A percentile compares a stretch with the other conserved stretches of the same genome.
phyloP scores from a whole-genome alignment of 1,140 invertebrate species.

The Brachionus koreanus region DNA sequence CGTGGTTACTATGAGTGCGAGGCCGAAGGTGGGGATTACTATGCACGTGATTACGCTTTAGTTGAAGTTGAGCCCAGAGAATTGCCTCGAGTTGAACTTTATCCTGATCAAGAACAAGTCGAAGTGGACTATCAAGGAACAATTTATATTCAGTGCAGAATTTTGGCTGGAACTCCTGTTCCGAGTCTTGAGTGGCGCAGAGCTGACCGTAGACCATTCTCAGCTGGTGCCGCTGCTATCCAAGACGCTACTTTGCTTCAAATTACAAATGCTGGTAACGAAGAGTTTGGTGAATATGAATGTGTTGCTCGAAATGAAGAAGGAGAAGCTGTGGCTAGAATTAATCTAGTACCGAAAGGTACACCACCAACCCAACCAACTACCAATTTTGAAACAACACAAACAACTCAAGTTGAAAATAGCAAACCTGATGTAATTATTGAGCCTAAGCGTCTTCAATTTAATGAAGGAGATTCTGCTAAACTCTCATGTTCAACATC shows the following conservation, averaged over 20 bases:
- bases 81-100: conserved; percentile 22
- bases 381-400: background rate
- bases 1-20: conserved; percentile 41
- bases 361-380: background rate
- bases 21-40: background rate
- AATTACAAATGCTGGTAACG: background rate
- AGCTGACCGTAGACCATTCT: conserved; percentile 4
- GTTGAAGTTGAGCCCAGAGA: conserved; percentile 32
- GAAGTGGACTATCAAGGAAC: conserved; percentile 32
- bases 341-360: background rate
- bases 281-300: conserved; percentile 18
- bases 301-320: conserved; percentile 17
- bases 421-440: background rate
- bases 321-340: background rate
- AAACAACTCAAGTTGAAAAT: background rate
- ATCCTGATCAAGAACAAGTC: background rate
- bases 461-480: background rate
- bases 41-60: background rate
- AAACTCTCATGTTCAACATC: background rate
- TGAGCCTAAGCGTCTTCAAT: background rate
- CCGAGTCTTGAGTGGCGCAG: conserved; percentile 29
- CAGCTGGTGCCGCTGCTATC: background rate
- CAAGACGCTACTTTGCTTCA: background rate
- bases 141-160: conserved; percentile 25
- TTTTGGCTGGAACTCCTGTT: background rate